These are phyloP conservation scores for Stictonetta naevosa DNA, from an alignment of 2,113 vertebrate genomes.

Conservation along the genomic window DNA sequence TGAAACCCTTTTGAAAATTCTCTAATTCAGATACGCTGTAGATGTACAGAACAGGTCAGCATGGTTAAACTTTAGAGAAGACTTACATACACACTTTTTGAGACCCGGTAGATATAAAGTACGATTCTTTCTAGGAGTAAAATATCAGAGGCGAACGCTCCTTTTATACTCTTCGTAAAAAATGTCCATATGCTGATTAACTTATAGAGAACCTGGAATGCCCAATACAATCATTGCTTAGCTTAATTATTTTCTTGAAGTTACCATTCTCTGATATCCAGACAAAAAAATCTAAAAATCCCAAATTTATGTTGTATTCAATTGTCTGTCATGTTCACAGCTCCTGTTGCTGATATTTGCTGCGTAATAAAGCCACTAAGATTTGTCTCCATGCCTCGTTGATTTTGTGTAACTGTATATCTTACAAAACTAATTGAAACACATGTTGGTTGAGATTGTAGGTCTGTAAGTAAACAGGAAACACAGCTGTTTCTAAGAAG, in stretches of 20 bases:
- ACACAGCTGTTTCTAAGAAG: slow-evolving; percentile 6
- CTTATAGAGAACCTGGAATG: neutral
- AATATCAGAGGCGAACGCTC: neutral
- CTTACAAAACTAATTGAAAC: neutral
- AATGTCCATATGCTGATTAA: neutral
- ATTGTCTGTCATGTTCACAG: neutral
- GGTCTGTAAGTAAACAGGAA: slow-evolving; percentile 25
- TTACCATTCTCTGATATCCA: neutral
- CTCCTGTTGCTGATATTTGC: neutral
- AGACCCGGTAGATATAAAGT: neutral
- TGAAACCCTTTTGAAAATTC: neutral
- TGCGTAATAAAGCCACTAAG: neutral
- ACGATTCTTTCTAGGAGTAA: neutral
- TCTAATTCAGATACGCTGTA: neutral
- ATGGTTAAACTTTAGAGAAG: neutral
- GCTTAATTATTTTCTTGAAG: neutral
- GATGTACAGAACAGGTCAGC: neutral
- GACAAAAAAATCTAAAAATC: neutral
- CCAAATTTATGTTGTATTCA: neutral
- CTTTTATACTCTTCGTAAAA: neutral
- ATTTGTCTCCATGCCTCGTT: neutral
- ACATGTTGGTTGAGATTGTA: neutral
- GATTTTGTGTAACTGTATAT: neutral
- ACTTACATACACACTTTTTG: neutral
- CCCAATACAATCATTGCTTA: neutral